Evolutionary conservation across 2,113 vertebrate genomes (phyloP), one percentile per base, ranked within the genome.

Genomic region (Lagenorhynchus albirostris): DNA sequence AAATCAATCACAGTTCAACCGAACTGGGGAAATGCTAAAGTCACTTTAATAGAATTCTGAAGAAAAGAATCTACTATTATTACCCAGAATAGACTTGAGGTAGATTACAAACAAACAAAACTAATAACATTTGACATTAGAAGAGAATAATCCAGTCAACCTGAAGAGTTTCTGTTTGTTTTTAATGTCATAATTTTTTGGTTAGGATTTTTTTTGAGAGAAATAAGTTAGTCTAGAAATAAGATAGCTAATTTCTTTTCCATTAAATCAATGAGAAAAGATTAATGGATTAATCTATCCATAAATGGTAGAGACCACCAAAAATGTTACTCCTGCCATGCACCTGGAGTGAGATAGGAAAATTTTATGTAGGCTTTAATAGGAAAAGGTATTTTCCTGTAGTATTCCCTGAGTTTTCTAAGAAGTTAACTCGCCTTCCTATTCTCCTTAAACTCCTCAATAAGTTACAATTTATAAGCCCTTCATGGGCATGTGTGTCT

Each of bases 181-280:
- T 70, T 18, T 29, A 91, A 82, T 47, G 33, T 60, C 10, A 9
- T 23, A n/a, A 58, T 13, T 70, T 68, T 50, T 84, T 70, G 15
- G 21, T 92, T 89, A 89, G 74, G 58, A 71, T 80, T 82, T 92
- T 63, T 91, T 85, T 63, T 86, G 63, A 90, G 31, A 87, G 44
- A 96, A 74, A 36, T 83, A 80, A 74, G 3, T 74, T 76, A 33
- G 33, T 58, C 4, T 92, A 84, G 29, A 98, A 87, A 47, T 62
- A 84, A 31, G 44, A 67, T 2, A 91, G 26, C 26, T 44, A 85
- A 62, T 77, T 70, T 88, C 18, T 89, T 87, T 82, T 67, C 8
- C 7, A 25, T 63, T 79, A 76, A 58, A 53, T 84, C 47, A 83
- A 7, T 50, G 58, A 70, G 38, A 53, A 53, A 53, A 53, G 53